Evolutionary conservation across 2,113 vertebrate genomes (phyloP).

Genomic region (Pelobates fuscus): DNA sequence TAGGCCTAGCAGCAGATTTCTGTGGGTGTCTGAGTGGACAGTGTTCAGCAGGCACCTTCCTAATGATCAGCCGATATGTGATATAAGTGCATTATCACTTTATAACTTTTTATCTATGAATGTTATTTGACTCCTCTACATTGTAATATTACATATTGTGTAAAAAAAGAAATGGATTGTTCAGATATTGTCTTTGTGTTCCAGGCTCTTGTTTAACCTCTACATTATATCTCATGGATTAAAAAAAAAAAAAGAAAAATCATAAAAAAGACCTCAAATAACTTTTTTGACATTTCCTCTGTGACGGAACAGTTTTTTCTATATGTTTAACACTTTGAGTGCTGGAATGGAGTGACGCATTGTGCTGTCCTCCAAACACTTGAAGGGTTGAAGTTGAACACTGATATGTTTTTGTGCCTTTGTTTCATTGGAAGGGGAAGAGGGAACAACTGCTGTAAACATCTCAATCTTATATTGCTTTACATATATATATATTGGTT

Average conservation of each 20-base stretch:
- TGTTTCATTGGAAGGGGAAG: conserved; percentile 57
- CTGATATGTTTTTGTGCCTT: conserved; percentile 78
- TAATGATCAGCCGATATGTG: not conserved
- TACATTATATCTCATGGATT: conserved; percentile 15
- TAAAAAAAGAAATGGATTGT: not conserved
- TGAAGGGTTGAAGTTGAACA: conserved; percentile 51
- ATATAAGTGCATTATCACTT: not conserved
- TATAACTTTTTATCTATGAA: conserved; percentile 4
- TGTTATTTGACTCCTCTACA: not conserved
- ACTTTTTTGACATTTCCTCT: conserved; percentile 35
- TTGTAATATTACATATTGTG: not conserved
- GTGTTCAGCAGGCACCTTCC: too few relatives aligned
- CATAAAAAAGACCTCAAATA: conserved; percentile 12
- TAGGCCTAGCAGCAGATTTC: not conserved
- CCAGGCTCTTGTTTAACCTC: not conserved
- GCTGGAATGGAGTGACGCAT: conserved; percentile 40
- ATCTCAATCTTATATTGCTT: conserved; percentile 53
- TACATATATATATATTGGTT: conserved; percentile 51
- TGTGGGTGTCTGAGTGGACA: too few relatives aligned
- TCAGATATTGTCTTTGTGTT: not conserved
- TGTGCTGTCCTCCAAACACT: conserved; percentile 55
- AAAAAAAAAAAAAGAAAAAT: too few relatives aligned
- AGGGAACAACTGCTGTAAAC: conserved; percentile 79
- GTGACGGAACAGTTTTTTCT: conserved; percentile 50
- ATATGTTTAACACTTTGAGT: conserved; percentile 18